Base-by-base conservation (phyloP, 2,113 vertebrate species). In the Pholis gunnellus region DNA sequence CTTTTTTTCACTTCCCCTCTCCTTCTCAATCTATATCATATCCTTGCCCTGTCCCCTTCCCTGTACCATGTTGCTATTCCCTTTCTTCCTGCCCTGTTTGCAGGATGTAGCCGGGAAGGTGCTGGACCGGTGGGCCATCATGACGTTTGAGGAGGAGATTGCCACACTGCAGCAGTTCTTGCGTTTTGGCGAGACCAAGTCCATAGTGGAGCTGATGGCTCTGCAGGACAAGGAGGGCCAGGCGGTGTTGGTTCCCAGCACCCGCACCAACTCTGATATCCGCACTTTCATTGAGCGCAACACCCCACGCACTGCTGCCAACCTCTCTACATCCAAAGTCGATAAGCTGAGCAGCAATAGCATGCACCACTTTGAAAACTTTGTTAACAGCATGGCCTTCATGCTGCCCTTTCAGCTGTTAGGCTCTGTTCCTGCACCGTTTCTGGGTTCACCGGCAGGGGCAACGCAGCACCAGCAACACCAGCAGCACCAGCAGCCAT, bases 101-200 rank as follows among this genome's bases (percentile, higher is more conserved):
- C 73, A 99, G 98, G 98, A 99, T 93, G 96, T 96, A 3, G 96
- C 97, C 0, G 98, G 98, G 44, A 99, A 99, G 85, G 98, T 99
- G 60, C 79, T 99, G 91, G 98, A 99, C 88, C 97, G 98, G 66
- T 99, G 98, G 98, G 96, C 96, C 79, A 98, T 99, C 92, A 99
- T 99, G 98, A 99, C 96, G 14, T 96, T 96, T 14, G 98, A 99
- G 87, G 98, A 99, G 73, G 98, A 99, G 90, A 95, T 98, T 46
- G 97, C 97, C 34, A 97, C 97, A 0, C 83, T 99, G 89, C 98
- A 98, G 90, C 98, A 99, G 90, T 99, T 99, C 87, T 96, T 99
- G 75, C 98, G 98, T 48, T 99, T 99, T 72, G 98, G 98, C 20
- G 98, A 99, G 92, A 99, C 98, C 9, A 99, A 99, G 75, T 98